A percentile compares a stretch with the other conserved stretches of the same genome.
phyloP scores from a whole-genome alignment of 2,797 vertebrate genomes.

The Spheniscus humboldti region DNA sequence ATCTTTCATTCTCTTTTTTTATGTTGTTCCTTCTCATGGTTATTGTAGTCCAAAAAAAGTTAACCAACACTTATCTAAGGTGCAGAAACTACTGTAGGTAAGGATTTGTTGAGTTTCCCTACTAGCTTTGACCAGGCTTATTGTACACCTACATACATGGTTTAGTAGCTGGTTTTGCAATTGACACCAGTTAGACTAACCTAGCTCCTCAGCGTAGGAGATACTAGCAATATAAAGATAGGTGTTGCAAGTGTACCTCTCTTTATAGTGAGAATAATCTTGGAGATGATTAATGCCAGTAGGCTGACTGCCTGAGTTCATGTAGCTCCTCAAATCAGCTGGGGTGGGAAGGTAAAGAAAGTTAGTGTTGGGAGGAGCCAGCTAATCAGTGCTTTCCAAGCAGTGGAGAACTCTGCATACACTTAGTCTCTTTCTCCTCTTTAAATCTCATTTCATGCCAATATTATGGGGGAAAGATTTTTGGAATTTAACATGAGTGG shows the following conservation, averaged over 20 bases:
- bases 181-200: not conserved
- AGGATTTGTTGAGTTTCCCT: not conserved
- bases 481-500: not conserved
- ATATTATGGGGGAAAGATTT: not conserved
- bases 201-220: not conserved
- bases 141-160: fast-evolving
- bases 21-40: not conserved
- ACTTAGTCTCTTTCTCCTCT: not conserved
- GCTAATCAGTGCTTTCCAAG: not conserved
- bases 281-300: not conserved
- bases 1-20: not conserved
- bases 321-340: not conserved
- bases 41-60: not conserved
- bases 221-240: not conserved
- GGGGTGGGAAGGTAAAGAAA: not conserved
- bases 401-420: not conserved
- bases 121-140: not conserved
- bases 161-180: not conserved
- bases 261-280: not conserved
- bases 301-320: not conserved
- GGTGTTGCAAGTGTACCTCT: not conserved
- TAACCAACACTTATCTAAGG: not conserved
- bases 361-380: not conserved
- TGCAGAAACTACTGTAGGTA: not conserved
- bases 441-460: not conserved